Evolutionary conservation across 1,140 invertebrate species (phyloP).

Genomic region (Notospermus geniculatus): DNA sequence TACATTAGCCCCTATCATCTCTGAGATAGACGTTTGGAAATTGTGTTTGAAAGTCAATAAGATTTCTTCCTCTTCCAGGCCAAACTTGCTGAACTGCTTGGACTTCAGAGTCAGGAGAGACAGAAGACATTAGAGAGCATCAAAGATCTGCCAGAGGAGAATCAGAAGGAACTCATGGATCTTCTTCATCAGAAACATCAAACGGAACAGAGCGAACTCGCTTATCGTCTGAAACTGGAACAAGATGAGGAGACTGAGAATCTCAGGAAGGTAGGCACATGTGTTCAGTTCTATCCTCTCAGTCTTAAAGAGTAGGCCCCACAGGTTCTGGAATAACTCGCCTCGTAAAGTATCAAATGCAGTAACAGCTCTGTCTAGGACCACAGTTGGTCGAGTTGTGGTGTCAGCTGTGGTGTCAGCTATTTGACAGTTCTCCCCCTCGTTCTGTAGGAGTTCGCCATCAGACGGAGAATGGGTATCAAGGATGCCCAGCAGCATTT

Average conservation of each 20-base stretch:
- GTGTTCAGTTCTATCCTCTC: no score
- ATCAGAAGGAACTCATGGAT: slow-evolving; percentile 34
- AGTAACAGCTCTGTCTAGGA: no score
- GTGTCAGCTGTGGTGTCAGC: background rate
- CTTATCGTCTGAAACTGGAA: slow-evolving; percentile 45
- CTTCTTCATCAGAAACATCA: slow-evolving; percentile 41
- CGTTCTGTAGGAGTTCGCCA: slow-evolving; percentile 42
- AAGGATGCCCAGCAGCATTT: slow-evolving; percentile 42
- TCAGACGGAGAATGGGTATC: slow-evolving; percentile 41
- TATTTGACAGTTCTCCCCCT: background rate
- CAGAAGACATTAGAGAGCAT: slow-evolving; percentile 23
- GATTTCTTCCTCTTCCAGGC: slow-evolving; percentile 33
- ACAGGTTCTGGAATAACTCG: no score
- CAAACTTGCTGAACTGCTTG: slow-evolving; percentile 30
- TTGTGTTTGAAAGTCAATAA: no score
- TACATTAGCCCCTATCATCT: no score
- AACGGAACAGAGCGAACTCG: slow-evolving; percentile 45
- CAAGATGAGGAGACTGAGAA: slow-evolving; percentile 53
- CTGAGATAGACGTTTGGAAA: no score
- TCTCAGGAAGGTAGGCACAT: slow-evolving; percentile 43
- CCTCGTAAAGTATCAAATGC: no score
- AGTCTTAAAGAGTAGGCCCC: no score
- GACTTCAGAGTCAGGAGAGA: slow-evolving; percentile 32
- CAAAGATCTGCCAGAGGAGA: slow-evolving; percentile 37
- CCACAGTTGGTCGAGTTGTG: background rate